Evolutionary conservation across 2,797 vertebrate species (phyloP), one percentile per base, ranked within the genome.

Genomic region (Emydoidea blandingii): DNA sequence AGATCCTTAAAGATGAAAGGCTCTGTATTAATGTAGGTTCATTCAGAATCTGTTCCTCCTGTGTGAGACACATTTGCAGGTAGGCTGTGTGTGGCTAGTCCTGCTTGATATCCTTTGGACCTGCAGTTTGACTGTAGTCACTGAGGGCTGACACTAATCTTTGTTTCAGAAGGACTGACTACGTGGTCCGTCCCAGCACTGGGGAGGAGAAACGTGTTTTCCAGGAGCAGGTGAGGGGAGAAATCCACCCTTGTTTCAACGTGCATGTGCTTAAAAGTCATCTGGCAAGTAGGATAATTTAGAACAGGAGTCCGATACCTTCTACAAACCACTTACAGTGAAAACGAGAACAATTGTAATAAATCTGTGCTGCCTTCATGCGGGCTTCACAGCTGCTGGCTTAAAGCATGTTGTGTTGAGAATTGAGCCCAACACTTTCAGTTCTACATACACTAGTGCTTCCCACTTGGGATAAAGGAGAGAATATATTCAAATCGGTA

Each of bases 191-290:
- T 50, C 99, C 99, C 79, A 99, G 99, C 98, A 99, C 99, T 1
- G 99, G 99, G 88, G 99, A 99, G 91, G 99, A 99, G 97, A 99
- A 99, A 95, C 99, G 99, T 0, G 98, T 99, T 82, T 99, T 99
- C 97, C 99, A 99, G 98, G 99, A 99, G 91, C 99, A 99, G 99
- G 99, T 99, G 86, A 97, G 98, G 83, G 27, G 9, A 81, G 7
- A 81, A 53, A 53, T 37, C 9, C 3, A 78, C 49, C 44, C 50
- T 0, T 49, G 78, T 93, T 92, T 81, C 81, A 89, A 81, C 0
- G 0, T 47, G 1, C 15, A 0, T 8, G 1, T n/a, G 5, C 23
- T 54, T 80, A 65, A 85, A 93, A 54, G 31, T 41, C 9, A 53
- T 1, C 23, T 94, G 37, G 19, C 23, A 25, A 2, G 31, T 54